Conservation (phyloP, 2,113 vertebrate species). For the Pseudorasbora parva region DNA sequence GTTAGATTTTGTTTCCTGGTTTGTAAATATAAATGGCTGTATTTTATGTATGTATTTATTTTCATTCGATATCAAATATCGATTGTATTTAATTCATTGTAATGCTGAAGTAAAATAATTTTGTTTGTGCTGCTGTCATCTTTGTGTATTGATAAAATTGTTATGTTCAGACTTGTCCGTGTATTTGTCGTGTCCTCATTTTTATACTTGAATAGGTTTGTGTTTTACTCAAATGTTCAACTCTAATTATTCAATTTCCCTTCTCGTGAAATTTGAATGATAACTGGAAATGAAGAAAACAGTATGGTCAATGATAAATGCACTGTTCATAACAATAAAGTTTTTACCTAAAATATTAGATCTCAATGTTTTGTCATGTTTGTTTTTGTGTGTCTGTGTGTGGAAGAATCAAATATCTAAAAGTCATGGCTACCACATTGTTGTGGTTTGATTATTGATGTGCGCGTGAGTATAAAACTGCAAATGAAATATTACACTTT, state of each 20-base stretch:
- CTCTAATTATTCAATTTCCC: neutral
- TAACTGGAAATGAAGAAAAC: slow-evolving; percentile 27
- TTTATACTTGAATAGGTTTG: neutral
- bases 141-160: slow-evolving; percentile 86
- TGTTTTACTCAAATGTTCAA: neutral
- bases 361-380: neutral
- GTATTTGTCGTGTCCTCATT: slow-evolving; percentile 1
- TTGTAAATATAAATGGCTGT: slow-evolving; percentile 70
- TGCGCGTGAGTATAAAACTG: neutral
- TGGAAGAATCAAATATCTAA: neutral
- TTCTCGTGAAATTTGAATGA: slow-evolving; percentile 30
- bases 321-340: slow-evolving; percentile 29
- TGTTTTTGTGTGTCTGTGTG: neutral
- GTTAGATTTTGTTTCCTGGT: slow-evolving; percentile 79
- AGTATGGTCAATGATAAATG: neutral
- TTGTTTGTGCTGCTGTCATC: slow-evolving; percentile 3
- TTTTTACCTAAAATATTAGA: slow-evolving; percentile 24
- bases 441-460: neutral
- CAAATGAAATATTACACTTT: neutral
- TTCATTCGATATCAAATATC: slow-evolving; percentile 75
- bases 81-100: slow-evolving; percentile 13
- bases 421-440: neutral
- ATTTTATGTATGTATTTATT: slow-evolving; percentile 84
- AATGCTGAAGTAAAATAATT: neutral
- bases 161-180: slow-evolving; percentile 61